These are phyloP conservation scores for Crotophaga sulcirostris DNA, from an alignment of 2,113 vertebrate genomes.

Conservation along the genomic window DNA sequence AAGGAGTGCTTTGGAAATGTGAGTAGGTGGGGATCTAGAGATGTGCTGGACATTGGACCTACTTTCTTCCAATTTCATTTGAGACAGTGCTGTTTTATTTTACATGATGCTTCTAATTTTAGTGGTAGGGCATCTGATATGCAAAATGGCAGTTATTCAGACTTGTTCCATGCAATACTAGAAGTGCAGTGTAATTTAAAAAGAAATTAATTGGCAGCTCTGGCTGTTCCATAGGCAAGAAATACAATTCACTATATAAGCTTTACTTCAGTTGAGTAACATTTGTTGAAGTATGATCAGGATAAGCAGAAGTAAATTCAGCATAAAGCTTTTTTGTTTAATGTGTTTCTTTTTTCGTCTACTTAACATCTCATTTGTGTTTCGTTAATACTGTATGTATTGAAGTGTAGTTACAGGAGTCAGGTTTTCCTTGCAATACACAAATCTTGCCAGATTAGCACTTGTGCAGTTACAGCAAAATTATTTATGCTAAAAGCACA, in stretches of 20 bases:
- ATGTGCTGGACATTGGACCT: neutral
- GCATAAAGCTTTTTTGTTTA: neutral
- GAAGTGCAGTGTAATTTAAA: neutral
- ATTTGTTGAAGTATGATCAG: neutral
- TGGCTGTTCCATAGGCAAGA: neutral
- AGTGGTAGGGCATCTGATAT: neutral
- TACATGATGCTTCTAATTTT: constrained; percentile 6
- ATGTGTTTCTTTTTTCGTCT: neutral
- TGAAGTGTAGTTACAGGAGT: neutral
- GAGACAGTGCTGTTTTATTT: neutral
- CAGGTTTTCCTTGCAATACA: neutral
- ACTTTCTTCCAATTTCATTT: neutral
- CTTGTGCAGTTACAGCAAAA: neutral
- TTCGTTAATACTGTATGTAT: neutral
- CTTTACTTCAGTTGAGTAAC: neutral
- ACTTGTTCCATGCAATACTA: neutral
- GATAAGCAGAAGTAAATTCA: neutral
- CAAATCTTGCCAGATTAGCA: neutral
- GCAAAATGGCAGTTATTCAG: neutral
- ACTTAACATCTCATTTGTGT: neutral
- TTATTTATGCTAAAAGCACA: neutral
- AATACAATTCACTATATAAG: neutral
- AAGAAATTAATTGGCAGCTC: neutral
- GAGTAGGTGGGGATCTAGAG: neutral
- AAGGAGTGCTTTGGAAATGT: neutral